These are phyloP conservation scores for Chaenogobius annularis DNA, from an alignment of 2,113 vertebrate species.

Conservation along the genomic window DNA sequence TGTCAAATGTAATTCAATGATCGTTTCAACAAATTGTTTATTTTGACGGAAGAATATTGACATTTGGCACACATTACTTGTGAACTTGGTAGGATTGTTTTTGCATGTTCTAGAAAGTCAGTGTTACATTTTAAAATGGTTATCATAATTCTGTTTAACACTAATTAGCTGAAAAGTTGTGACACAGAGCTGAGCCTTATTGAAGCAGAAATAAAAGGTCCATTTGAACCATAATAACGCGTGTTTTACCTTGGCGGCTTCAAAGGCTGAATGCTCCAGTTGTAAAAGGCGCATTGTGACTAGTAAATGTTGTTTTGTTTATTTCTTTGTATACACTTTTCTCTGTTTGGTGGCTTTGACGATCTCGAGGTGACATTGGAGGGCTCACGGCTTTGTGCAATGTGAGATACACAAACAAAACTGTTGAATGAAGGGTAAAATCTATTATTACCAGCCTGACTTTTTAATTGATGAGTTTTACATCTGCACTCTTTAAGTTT, in stretches of 20 bases:
- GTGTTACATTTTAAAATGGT: background rate
- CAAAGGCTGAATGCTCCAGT: background rate
- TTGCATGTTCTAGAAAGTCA: background rate
- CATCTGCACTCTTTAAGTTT: constrained; percentile 6
- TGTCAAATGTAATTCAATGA: too few species aligned
- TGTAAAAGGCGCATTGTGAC: constrained; percentile 23
- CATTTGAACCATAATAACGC: constrained; percentile 28
- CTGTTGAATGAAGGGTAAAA: background rate
- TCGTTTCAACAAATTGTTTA: too few species aligned
- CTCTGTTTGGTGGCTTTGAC: background rate
- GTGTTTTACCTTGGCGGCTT: constrained; percentile 40
- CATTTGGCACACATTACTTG: too few species aligned
- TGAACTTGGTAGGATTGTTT: background rate
- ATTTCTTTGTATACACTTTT: constrained; percentile 12
- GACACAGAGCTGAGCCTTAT: constrained; percentile 7
- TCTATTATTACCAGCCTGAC: background rate
- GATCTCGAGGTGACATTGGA: background rate
- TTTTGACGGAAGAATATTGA: too few species aligned
- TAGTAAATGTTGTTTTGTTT: constrained; percentile 25
- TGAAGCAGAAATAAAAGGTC: constrained; percentile 22
- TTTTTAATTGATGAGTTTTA: constrained; percentile 1
- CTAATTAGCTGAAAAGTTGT: background rate
- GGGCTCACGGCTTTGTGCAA: constrained; percentile 4
- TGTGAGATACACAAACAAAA: constrained; percentile 14
- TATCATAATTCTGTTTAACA: background rate